Conservation (phyloP, 2,113 vertebrate genomes). For the Sylvilagus bachmani region DNA sequence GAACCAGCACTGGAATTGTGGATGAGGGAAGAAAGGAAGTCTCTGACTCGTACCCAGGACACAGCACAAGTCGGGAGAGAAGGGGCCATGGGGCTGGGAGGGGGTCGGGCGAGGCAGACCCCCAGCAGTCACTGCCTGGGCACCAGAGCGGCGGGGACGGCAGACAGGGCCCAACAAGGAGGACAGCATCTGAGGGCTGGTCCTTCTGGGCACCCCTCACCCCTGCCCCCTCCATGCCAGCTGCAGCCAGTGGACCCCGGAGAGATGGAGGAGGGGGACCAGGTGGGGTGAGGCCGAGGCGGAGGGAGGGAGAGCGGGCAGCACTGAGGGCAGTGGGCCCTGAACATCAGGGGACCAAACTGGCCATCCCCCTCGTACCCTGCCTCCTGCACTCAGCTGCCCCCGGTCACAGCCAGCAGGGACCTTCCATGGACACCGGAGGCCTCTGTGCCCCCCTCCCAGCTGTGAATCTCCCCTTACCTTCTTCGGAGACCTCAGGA, state of each 20-base stretch:
- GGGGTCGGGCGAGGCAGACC: background rate
- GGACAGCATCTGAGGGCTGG: background rate
- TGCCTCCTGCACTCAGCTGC: background rate
- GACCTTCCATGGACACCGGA: background rate
- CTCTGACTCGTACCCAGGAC: background rate
- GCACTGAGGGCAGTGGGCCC: background rate
- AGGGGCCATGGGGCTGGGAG: no score
- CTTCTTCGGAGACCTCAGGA: constrained; percentile 55
- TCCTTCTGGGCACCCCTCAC: background rate
- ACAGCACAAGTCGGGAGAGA: no score
- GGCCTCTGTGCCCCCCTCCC: background rate
- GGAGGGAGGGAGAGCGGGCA: background rate
- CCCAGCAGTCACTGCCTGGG: background rate
- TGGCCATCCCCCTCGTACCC: no score
- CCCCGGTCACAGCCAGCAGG: background rate
- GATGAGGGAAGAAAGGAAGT: background rate
- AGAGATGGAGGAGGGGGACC: background rate
- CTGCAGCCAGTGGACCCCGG: background rate
- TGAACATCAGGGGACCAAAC: rapidly evolving
- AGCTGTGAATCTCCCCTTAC: constrained; percentile 13
- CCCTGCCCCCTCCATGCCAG: background rate
- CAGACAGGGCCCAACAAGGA: background rate
- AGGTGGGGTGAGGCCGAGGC: background rate
- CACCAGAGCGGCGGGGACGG: background rate
- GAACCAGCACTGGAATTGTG: background rate